Evolutionary conservation across 2,797 vertebrate genomes (phyloP).

Genomic region (Tachyglossus aculeatus): DNA sequence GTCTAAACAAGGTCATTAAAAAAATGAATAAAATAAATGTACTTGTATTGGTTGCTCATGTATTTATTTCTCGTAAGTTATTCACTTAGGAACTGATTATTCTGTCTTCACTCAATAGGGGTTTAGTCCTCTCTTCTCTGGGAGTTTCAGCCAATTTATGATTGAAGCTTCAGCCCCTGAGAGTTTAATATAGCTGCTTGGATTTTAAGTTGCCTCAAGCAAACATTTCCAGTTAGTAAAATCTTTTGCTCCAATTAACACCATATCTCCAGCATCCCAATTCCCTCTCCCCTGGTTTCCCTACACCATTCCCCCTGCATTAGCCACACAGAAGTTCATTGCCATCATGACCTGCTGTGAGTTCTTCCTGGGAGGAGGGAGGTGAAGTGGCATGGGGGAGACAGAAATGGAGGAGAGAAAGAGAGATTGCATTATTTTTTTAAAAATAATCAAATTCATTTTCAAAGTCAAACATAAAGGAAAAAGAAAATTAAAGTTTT

Average conservation of each 20-base stretch:
- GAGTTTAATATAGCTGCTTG: background rate
- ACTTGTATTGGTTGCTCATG: background rate
- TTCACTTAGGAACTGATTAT: background rate
- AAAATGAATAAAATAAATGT: background rate
- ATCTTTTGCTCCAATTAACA: constrained; percentile 63
- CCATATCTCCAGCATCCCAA: background rate
- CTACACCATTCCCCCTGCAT: background rate
- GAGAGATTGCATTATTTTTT: background rate
- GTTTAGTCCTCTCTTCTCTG: background rate
- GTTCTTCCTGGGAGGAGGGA: background rate
- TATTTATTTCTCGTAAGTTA: background rate
- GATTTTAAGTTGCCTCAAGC: constrained; percentile 17
- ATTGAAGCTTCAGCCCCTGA: background rate
- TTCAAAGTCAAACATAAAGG: constrained; percentile 1
- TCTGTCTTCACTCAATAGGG: background rate
- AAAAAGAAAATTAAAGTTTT: background rate
- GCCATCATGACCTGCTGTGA: background rate
- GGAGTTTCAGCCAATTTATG: background rate
- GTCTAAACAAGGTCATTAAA: background rate
- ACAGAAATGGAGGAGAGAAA: background rate
- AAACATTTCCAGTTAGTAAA: constrained; percentile 38
- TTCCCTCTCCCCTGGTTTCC: constrained; percentile 33
- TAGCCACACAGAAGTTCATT: background rate
- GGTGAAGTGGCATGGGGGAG: background rate
- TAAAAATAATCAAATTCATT: background rate